phyloP scores from a whole-genome alignment of 35 echinoderm and acorn worm species.

The Eucidaris tribuloides region DNA sequence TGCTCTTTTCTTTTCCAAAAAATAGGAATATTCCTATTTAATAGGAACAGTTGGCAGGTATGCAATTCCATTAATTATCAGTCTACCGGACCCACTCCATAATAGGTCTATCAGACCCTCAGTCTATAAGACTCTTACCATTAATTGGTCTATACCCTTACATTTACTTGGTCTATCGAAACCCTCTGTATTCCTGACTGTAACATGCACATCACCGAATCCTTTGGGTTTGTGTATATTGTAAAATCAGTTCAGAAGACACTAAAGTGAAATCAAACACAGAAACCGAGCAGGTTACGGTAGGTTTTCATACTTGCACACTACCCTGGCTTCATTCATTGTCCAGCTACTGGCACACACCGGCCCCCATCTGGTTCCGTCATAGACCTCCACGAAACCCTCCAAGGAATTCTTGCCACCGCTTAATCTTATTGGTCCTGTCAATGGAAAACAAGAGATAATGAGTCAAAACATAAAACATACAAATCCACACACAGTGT shows the following conservation, averaged over 20 bases:
- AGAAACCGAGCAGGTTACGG: background rate
- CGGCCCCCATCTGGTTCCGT: slow-evolving; percentile 16
- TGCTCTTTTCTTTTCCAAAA: too few species aligned
- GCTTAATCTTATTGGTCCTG: slow-evolving; percentile 37
- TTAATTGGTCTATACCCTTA: background rate
- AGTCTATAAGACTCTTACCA: background rate
- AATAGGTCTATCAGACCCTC: too few species aligned
- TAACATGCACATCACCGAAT: background rate
- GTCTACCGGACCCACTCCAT: too few species aligned
- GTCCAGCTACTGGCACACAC: slow-evolving; percentile 47
- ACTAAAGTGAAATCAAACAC: background rate
- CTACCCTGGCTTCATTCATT: slow-evolving; percentile 47
- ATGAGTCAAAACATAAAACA: too few species aligned
- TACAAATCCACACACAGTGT: too few species aligned
- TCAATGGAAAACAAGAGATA: too few species aligned
- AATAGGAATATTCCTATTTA: too few species aligned
- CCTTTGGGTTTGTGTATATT: background rate
- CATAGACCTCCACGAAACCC: slow-evolving; percentile 46
- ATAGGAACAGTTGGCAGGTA: too few species aligned
- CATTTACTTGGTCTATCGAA: background rate
- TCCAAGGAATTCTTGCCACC: slow-evolving; percentile 42
- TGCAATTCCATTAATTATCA: too few species aligned
- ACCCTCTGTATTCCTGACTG: background rate
- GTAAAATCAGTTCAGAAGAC: background rate
- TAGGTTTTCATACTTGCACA: slow-evolving; percentile 41